Base-by-base conservation (phyloP, 2,888 invertebrate genomes). In the Epistrophella euchroma region DNA sequence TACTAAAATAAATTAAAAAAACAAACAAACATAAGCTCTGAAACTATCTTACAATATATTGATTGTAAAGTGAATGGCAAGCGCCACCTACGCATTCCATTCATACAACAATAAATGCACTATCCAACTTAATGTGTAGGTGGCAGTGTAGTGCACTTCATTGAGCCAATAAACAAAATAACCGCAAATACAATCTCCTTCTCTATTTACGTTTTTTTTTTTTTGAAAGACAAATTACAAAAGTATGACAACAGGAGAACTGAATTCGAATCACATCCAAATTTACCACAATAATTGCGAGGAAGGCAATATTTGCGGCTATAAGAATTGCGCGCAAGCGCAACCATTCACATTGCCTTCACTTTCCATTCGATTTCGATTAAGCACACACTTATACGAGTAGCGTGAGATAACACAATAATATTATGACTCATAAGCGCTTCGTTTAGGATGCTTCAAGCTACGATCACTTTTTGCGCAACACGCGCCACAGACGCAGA, bases 1-100 rank as follows among this genome's bases (percentile, higher is more conserved):
- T 4, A 28, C 4, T 0, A 28, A 28, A 28, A 58, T 58, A 80
- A 80, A 72, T 72, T 32, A 56, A n/a, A 19, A 17, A 37, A n/a
- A 55, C 1, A 25, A 25, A 55, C 55, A 55, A 17, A 70, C 55
- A 55, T n/a, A n/a, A n/a, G 55, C 37, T 73, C 55, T 52, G 72
- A 80, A 70, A 73, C 62, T 76, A 82, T 50, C 7, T 50, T 52
- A 52, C 35, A 64, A 64, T 73, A 55, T 73, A 73, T 81, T 58
- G 77, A 82, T 71, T 78, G 77, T 74, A 82, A 86, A 86, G 86
- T 77, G 86, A 86, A 86, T 86, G 86, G 86, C 73, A 81, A 82
- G 78, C 77, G 82, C 86, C 86, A 82, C 86, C 86, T 86, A 86
- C 86, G 86, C 86, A 86, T 56, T 62, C n/a, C 2, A 47, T 58